Conservation (phyloP, 2,888 invertebrate genomes). For the Ormyrus nitidulus region DNA sequence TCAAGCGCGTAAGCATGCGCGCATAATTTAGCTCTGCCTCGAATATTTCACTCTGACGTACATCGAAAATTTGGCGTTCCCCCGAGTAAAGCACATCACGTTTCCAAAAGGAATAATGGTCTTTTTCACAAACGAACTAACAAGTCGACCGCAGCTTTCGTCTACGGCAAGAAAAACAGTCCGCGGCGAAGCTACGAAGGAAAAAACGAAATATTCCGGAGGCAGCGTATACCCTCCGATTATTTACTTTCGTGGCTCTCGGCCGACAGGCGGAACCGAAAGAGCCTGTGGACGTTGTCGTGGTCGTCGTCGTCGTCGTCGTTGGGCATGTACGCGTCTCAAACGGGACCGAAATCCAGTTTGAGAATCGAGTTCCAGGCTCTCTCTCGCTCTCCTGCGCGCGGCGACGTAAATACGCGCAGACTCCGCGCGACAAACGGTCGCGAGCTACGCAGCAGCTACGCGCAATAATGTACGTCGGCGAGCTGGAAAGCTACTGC, state of each 20-base stretch:
- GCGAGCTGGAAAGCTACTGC: no score
- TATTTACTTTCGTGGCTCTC: constrained; percentile 30
- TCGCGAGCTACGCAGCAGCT: constrained; percentile 62
- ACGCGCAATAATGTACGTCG: no score
- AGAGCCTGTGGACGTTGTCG: not conserved
- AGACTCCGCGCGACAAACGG: constrained; percentile 67
- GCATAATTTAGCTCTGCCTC: not conserved
- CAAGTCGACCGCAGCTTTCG: no score
- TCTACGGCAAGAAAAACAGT: not conserved
- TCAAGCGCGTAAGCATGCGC: not conserved
- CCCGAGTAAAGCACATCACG: no score
- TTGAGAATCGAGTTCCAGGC: constrained; percentile 71
- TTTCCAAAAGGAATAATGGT: no score
- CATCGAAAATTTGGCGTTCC: no score
- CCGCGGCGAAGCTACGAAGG: not conserved
- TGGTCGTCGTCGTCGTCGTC: not conserved
- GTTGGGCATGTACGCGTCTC: constrained; percentile 42
- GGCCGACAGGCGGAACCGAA: not conserved
- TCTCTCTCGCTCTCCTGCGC: not conserved
- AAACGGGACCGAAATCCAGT: constrained; percentile 72
- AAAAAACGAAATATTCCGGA: constrained; percentile 21
- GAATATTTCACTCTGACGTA: not conserved
- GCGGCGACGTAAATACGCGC: constrained; percentile 46
- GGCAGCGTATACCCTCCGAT: constrained; percentile 1
- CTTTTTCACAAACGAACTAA: no score